Evolutionary conservation across 2,797 vertebrate species (phyloP).

Genomic region (Rhinogobio ventralis): DNA sequence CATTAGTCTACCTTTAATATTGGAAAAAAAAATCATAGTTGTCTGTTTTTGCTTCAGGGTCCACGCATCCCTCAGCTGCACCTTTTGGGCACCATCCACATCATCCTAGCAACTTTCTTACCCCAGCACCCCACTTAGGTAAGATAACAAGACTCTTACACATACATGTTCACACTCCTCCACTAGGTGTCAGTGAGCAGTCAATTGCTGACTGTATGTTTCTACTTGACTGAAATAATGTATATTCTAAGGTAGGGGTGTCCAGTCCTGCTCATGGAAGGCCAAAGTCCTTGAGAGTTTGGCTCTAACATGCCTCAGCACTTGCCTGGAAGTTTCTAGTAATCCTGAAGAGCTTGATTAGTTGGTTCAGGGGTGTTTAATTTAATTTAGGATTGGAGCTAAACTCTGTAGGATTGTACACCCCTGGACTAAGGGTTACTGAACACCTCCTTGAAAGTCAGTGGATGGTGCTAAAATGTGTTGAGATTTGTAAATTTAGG

Average conservation of each 20-base stretch:
- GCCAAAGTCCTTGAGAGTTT: not conserved
- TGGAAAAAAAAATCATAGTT: not conserved
- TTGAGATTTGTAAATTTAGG: not conserved
- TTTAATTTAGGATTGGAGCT: not conserved
- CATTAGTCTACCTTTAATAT: not conserved
- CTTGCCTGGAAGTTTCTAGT: not conserved
- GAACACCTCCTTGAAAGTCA: not conserved
- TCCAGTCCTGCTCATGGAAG: not conserved
- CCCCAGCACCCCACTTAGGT: constrained; percentile 94
- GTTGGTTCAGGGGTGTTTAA: not conserved
- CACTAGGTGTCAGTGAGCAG: constrained; percentile 17
- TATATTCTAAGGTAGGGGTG: not conserved
- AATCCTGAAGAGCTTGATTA: not conserved
- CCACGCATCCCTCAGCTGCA: constrained; percentile 86
- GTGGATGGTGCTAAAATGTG: not conserved
- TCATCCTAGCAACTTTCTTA: constrained; percentile 93
- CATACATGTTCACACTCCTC: not conserved
- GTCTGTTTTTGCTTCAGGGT: constrained; percentile 75
- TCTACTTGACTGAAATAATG: not conserved
- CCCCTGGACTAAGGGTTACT: not conserved
- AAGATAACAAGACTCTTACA: constrained; percentile 48
- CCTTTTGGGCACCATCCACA: constrained; percentile 91
- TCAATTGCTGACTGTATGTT: not conserved
- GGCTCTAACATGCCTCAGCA: not conserved
- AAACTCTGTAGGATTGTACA: not conserved